Evolutionary conservation across 1,140 invertebrate species (phyloP), one percentile per base, ranked within the genome.

Genomic region (Gryon sp.): DNA sequence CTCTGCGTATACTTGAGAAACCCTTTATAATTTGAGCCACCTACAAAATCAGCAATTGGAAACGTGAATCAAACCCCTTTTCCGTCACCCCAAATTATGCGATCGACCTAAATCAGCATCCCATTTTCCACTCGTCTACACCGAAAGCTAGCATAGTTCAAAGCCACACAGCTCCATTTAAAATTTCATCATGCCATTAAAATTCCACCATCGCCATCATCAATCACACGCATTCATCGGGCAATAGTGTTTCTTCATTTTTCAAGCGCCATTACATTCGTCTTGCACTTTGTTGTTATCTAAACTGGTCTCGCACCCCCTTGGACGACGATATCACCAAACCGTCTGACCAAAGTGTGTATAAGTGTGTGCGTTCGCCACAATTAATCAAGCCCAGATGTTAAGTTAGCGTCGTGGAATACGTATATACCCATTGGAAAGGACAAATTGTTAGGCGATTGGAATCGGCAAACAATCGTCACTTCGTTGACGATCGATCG

Each of bases 401-500:
- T 48, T 32, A 14, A 18, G 43, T 9, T 16, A 16, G 12, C 12
- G 6, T 6, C 8, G 38, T 32, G 36, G 26, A 62, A 48, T 62
- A 19, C 19, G 26, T 0, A 1, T 38, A n/a, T n/a, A n/a, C n/a
- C n/a, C n/a, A n/a, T n/a, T n/a, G n/a, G 26, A 36, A 28, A 36
- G 16, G 22, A 63, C 26, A 36, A 5, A 45, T 43, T 38, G 43
- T 16, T 19, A 45, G 52, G 50, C 45, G 45, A 65, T 66, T 52
- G 52, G 12, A 6, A 50, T 45, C 41, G 41, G 32, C 41, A 28
- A 34, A 38, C 59, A 57, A 57, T 63, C 50, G 36, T 73, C 14
- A 65, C 59, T 65, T 65, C 43, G 38, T 32, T 52, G 32, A 30
- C 69, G 14, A 66, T 75, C 70, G 62, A 66, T 66, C 19, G 60